These are phyloP conservation scores for Rhagonycha lutea DNA, from an alignment of 2,888 invertebrate genomes.

Conservation along the genomic window DNA sequence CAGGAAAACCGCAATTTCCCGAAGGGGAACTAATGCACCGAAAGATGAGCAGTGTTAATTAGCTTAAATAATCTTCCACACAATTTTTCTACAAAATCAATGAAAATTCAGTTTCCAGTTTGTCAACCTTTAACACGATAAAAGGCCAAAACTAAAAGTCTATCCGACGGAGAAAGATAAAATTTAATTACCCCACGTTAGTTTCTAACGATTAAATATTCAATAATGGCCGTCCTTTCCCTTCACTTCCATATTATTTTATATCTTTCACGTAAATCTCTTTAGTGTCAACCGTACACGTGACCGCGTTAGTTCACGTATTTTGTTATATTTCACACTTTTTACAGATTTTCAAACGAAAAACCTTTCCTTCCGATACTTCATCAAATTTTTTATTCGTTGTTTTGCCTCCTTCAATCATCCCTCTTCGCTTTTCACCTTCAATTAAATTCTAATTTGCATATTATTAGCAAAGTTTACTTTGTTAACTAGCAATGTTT, in stretches of 20 bases:
- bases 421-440: not conserved
- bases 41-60: not conserved
- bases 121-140: not conserved
- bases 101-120: not conserved
- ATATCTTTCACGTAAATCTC: not conserved
- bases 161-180: not conserved
- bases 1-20: too few species aligned
- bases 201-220: not conserved
- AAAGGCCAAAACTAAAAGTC: too few species aligned
- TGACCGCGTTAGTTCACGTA: not conserved
- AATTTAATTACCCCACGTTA: not conserved
- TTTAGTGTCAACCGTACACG: not conserved
- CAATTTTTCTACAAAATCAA: not conserved
- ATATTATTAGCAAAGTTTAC: not conserved
- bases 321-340: too few species aligned
- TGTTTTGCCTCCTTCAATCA: too few species aligned
- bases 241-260: not conserved
- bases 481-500: not conserved
- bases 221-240: not conserved
- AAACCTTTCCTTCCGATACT: too few species aligned
- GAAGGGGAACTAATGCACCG: not conserved
- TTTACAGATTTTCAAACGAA: too few species aligned
- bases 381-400: too few species aligned
- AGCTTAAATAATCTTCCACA: not conserved
- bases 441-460: not conserved